phyloP scores from a whole-genome alignment of 2,113 vertebrate genomes.

The Pseudopipra pipra region DNA sequence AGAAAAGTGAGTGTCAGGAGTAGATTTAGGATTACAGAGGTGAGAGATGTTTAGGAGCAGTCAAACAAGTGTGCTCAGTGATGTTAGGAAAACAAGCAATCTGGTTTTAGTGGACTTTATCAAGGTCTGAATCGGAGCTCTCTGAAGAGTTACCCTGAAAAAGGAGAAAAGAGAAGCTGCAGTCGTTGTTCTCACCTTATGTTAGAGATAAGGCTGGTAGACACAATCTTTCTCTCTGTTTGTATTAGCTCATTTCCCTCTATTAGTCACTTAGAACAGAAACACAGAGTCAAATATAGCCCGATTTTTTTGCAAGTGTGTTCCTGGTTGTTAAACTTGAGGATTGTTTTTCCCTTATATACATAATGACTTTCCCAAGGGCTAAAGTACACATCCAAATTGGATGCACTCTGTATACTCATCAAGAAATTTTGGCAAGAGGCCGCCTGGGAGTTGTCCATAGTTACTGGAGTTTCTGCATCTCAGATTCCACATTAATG shows the following conservation, averaged over 20 bases:
- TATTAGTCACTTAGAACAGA: constrained; percentile 27
- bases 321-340: constrained; percentile 24
- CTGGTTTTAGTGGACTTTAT: not conserved
- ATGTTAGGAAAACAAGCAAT: not conserved
- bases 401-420: constrained; percentile 35
- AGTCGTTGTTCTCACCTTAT: not conserved
- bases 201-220: not conserved
- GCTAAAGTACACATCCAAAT: constrained; percentile 53
- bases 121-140: constrained; percentile 4
- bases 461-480: constrained; percentile 11
- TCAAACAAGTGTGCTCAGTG: not conserved
- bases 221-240: not conserved
- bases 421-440: constrained; percentile 58
- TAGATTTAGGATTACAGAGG: not conserved
- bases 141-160: not conserved
- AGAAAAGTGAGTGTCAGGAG: not conserved
- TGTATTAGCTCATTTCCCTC: not conserved
- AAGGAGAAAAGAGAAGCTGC: not conserved
- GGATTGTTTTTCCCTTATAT: constrained; percentile 54
- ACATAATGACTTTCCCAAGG: constrained; percentile 38
- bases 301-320: constrained; percentile 14
- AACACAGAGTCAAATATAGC: not conserved
- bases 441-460: constrained; percentile 39
- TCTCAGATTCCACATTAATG: constrained; percentile 46
- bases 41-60: not conserved